These are phyloP conservation scores for Nicator chloris DNA, from an alignment of 2,113 vertebrate species.

Conservation along the genomic window DNA sequence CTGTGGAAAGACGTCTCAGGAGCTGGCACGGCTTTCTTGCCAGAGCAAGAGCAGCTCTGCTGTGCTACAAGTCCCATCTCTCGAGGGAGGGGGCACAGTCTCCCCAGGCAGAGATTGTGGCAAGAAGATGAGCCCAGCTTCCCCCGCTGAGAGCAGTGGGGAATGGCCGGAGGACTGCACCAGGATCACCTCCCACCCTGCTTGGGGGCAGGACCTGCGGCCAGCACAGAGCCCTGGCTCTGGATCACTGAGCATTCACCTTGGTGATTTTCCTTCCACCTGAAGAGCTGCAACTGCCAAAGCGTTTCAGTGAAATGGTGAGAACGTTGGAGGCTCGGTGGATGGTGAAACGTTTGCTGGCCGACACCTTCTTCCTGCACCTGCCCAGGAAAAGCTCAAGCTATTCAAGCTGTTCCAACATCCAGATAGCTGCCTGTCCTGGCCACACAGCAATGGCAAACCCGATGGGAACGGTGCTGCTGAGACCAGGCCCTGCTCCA, in stretches of 20 bases:
- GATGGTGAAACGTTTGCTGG: slow-evolving; percentile 91
- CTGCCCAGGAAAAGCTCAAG: slow-evolving; percentile 49
- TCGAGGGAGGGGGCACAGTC: accelerated
- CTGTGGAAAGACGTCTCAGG: slow-evolving; percentile 54
- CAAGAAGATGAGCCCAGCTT: neutral
- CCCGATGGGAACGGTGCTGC: neutral
- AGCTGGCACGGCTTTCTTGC: neutral
- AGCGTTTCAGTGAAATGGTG: slow-evolving; percentile 91
- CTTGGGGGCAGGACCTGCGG: accelerated
- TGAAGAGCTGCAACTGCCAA: slow-evolving; percentile 45
- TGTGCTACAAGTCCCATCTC: accelerated
- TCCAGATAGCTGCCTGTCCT: neutral
- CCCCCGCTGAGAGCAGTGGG: neutral
- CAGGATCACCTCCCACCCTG: neutral
- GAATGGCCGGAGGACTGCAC: neutral
- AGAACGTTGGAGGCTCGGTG: slow-evolving; percentile 89
- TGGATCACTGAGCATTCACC: slow-evolving; percentile 57
- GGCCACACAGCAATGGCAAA: neutral
- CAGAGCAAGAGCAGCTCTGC: neutral
- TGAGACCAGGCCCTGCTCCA: neutral
- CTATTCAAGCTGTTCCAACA: neutral
- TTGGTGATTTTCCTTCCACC: slow-evolving; percentile 93
- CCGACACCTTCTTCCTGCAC: slow-evolving; percentile 93
- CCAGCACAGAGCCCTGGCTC: neutral
- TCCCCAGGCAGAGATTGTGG: accelerated